Percentiles rank a stretch among this genome's conserved stretches.
These are phyloP conservation scores for Papilio demoleus DNA, from an alignment of 2,888 invertebrate genomes.

Conservation along the genomic window DNA sequence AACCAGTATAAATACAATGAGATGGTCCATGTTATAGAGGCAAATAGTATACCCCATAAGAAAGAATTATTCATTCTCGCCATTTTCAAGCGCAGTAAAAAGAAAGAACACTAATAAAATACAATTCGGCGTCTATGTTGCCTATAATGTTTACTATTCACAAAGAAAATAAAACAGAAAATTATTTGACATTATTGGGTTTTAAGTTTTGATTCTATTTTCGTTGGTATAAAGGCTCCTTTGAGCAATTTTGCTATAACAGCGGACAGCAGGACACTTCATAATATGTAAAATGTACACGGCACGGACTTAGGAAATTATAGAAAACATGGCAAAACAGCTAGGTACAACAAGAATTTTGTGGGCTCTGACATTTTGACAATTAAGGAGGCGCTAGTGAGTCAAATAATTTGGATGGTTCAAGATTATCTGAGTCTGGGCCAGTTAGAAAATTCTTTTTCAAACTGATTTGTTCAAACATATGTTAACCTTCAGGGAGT, in stretches of 20 bases:
- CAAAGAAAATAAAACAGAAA: background rate
- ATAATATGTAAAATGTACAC: too few relatives aligned
- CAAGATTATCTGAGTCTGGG: too few relatives aligned
- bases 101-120: background rate
- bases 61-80: slow-evolving; percentile 85
- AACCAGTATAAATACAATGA: slow-evolving; percentile 88
- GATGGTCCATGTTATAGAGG: slow-evolving; percentile 89
- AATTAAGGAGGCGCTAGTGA: too few relatives aligned
- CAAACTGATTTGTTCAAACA: too few relatives aligned
- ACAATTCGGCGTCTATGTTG: background rate
- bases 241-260: background rate
- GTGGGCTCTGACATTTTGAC: too few relatives aligned
- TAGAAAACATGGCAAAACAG: too few relatives aligned
- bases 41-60: slow-evolving; percentile 88
- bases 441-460: too few relatives aligned
- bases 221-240: too few relatives aligned
- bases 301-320: too few relatives aligned
- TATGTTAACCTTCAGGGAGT: too few relatives aligned
- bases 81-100: slow-evolving; percentile 47
- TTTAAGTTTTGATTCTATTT: slow-evolving; percentile 1
- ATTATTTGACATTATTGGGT: background rate
- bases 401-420: too few relatives aligned
- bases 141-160: background rate
- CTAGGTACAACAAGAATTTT: too few relatives aligned
- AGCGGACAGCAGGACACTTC: background rate